Conservation (phyloP, 2,797 vertebrate genomes). For the Ptychobarbus kaznakovi region DNA sequence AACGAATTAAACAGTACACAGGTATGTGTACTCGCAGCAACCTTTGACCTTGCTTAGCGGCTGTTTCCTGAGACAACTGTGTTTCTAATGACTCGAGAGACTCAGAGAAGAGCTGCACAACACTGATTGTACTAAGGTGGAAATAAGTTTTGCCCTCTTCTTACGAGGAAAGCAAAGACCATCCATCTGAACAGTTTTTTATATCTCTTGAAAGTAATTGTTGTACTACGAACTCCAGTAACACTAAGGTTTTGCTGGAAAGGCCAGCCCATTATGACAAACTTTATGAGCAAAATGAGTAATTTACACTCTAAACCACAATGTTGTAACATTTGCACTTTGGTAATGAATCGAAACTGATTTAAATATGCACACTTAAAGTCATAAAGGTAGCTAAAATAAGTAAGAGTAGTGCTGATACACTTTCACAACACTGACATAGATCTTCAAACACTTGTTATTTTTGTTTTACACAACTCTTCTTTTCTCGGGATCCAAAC, state of each 20-base stretch:
- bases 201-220: slow-evolving; percentile 15
- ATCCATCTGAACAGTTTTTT: slow-evolving; percentile 26
- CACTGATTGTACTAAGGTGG: slow-evolving; percentile 79
- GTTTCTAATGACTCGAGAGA: slow-evolving; percentile 69
- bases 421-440: slow-evolving; percentile 19
- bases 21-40: slow-evolving; percentile 69
- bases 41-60: slow-evolving; percentile 75
- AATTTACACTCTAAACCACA: slow-evolving; percentile 1
- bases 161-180: slow-evolving; percentile 69
- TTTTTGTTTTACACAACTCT: slow-evolving; percentile 52
- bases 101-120: slow-evolving; percentile 71
- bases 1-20: slow-evolving; percentile 1
- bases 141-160: slow-evolving; percentile 78
- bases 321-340: not conserved
- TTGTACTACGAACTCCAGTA: slow-evolving; percentile 20
- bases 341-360: not conserved
- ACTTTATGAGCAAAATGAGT: slow-evolving; percentile 13
- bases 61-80: slow-evolving; percentile 78
- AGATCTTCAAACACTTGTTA: slow-evolving; percentile 18
- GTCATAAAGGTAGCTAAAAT: not conserved
- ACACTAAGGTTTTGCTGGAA: not conserved
- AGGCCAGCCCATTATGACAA: slow-evolving; percentile 12
- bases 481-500: slow-evolving; percentile 46
- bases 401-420: not conserved
- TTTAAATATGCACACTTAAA: not conserved